Base-by-base conservation (phyloP, 2,888 invertebrate genomes). In the Girardia tigrina region DNA sequence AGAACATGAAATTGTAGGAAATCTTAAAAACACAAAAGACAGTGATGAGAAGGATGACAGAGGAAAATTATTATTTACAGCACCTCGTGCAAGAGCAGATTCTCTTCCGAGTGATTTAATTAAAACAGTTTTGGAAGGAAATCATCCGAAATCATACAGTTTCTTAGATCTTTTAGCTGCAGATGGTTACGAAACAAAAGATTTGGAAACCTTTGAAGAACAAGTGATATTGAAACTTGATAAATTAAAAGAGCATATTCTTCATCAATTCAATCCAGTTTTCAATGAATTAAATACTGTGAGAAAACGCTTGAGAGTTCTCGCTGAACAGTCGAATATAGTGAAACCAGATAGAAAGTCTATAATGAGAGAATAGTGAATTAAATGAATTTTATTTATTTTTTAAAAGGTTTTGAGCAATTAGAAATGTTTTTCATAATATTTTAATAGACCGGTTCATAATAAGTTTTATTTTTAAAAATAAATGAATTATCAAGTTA, bases 241-340 rank as follows among this genome's bases (percentile, higher is more conserved):
- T 56, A 56, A 56, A 56, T 16, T 56, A 56, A 56, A 56, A 56
- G 56, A 56, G 23, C 56, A 56, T 56, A 56, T 56, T 56, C 56
- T 56, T 6, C 56, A 56, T 6, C 56, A 56, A 56, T 56, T 56
- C 56, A 56, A 56, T 56, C 56, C 56, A 56, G 56, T 56, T 56
- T 56, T 56, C n/a, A 56, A 56, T 56, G 56, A 56, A 56, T 56
- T 56, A 56, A 56, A 56, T 56, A 4, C 23, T 4, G 56, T 56
- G n/a, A 56, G 56, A 16, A 56, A 56, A 56, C 56, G 56, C n/a
- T n/a, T 56, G 4, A 4, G 56, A n/a, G 2, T 20, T n/a, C 56
- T 56, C 2, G 56, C 56, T 4, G 56, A 56, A 4, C 56, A 56
- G 23, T 6, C 56, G 2, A 20, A n/a, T 12, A 8, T 56, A n/a